Percentiles rank a stretch among this genome's conserved stretches.
phyloP scores from a whole-genome alignment of 2,113 vertebrate species.

The Seriola dumerili region DNA sequence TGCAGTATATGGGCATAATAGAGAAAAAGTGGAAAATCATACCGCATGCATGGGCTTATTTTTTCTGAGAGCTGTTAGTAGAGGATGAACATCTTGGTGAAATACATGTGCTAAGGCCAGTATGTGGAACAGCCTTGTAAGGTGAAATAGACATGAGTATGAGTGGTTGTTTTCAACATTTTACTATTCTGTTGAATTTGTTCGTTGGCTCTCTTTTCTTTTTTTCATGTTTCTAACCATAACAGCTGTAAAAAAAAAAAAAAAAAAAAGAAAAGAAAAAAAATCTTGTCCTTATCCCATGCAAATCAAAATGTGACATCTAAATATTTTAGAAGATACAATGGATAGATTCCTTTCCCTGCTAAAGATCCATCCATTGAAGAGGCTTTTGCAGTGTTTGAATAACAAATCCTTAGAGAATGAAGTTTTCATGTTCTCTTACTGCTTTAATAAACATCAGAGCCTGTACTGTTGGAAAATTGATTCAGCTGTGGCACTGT shows the following conservation, averaged over 20 bases:
- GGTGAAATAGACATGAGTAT: constrained; percentile 26
- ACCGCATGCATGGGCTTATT: not conserved
- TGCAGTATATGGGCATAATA: constrained; percentile 18
- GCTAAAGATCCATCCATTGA: constrained; percentile 72
- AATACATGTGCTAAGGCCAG: constrained; percentile 25
- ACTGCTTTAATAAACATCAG: constrained; percentile 87
- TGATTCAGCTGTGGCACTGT: constrained; percentile 72
- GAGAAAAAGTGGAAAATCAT: constrained; percentile 8
- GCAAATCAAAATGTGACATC: constrained; percentile 60
- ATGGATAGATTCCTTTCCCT: constrained; percentile 68
- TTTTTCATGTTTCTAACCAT: constrained; percentile 22
- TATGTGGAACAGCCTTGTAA: constrained; percentile 37
- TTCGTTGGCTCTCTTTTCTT: not conserved
- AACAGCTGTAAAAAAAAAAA: constrained; percentile 27
- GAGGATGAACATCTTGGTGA: constrained; percentile 12
- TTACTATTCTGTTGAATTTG: constrained; percentile 36
- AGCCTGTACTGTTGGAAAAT: constrained; percentile 78
- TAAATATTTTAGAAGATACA: constrained; percentile 77
- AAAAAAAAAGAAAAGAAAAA: constrained; percentile 12
- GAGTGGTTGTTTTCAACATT: constrained; percentile 48
- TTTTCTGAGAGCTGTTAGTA: constrained; percentile 12
- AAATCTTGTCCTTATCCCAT: constrained; percentile 29
- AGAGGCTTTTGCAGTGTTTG: constrained; percentile 65
- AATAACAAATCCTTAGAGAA: constrained; percentile 84
- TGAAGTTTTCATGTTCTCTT: constrained; percentile 82